Evolutionary conservation across 2,797 vertebrate genomes (phyloP), one percentile per base, ranked within the genome.

Genomic region (Amblyopsis hoosieri): DNA sequence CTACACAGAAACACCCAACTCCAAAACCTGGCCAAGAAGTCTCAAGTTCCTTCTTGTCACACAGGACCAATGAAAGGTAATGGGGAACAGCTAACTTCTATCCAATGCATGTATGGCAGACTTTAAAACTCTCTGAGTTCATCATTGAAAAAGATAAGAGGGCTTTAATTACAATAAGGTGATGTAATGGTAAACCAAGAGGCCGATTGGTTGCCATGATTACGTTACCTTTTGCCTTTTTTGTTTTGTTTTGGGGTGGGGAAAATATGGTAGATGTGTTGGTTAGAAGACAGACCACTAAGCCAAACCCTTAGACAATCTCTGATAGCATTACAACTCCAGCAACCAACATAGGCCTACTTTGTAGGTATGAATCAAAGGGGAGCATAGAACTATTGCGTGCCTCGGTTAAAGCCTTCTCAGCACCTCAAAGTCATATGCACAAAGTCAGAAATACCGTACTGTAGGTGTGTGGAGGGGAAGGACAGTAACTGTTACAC

Each of bases 1-100:
- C 17, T 23, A 42, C 29, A 15, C 31, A 42, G 31, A 31, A 42
- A 64, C 14, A 45, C 76, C 69, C 15, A 70, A 78, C 66, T 72
- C 72, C 45, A 66, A 67, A 62, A 63, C 71, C 73, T 79, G 67
- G 65, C 63, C 4, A 47, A 73, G 72, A 80, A 79, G 80, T 66
- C 66, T 57, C 46, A 84, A 75, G 75, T 68, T 59, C 66, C 53
- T 65, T 78, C 66, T 81, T 81, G 79, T 82, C 81, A 77, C 13
- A 63, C 29, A 54, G 84, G 81, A 87, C 84, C 59, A 73, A 90
- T 81, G 60, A 73, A 90, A 81, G 64, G 46, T 62, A 12, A 17
- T 58, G 64, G 52, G 15, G 19, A 60, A 59, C 66, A 62, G 73
- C 60, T 48, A 62, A 66, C 79, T 67, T 76, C 78, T 60, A 61